Evolutionary conservation across 2,888 invertebrate species (phyloP).

Genomic region (Hypercompe scribonia): DNA sequence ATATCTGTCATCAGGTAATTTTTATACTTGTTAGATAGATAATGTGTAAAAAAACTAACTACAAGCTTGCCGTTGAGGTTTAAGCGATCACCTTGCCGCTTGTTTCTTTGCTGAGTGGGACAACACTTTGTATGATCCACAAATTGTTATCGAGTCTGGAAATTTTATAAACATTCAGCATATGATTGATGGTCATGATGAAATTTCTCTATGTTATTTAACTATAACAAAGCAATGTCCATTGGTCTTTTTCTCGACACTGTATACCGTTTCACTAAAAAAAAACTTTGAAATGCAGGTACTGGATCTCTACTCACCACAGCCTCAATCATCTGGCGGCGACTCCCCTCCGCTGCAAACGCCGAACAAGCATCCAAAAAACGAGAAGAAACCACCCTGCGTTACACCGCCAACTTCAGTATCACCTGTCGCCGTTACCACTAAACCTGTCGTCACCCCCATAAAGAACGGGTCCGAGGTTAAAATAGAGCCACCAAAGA

Average conservation of each 20-base stretch:
- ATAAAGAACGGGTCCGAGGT: constrained; percentile 77
- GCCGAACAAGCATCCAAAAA: constrained; percentile 81
- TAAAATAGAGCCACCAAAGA: constrained; percentile 70
- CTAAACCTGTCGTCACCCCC: constrained; percentile 68
- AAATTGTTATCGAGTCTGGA: too few species aligned
- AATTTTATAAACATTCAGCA: too few species aligned
- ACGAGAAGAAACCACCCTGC: constrained; percentile 84
- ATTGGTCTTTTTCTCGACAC: too few species aligned
- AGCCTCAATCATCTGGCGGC: constrained; percentile 87
- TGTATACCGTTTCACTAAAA: background rate
- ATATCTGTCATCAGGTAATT: constrained; percentile 96
- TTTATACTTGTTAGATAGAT: too few species aligned
- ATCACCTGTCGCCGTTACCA: constrained; percentile 76
- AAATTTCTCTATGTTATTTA: too few species aligned
- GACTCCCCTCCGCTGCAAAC: constrained; percentile 90
- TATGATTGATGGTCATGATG: too few species aligned
- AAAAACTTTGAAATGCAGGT: constrained; percentile 75
- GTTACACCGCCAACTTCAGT: constrained; percentile 83
- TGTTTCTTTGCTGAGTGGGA: too few species aligned
- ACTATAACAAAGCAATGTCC: too few species aligned
- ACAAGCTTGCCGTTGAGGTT: too few species aligned
- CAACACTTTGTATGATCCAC: too few species aligned
- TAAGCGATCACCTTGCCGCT: too few species aligned
- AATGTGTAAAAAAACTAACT: too few species aligned
- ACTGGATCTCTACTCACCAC: constrained; percentile 95